Conservation (phyloP, 2,113 vertebrate genomes). For the Oenanthe melanoleuca region DNA sequence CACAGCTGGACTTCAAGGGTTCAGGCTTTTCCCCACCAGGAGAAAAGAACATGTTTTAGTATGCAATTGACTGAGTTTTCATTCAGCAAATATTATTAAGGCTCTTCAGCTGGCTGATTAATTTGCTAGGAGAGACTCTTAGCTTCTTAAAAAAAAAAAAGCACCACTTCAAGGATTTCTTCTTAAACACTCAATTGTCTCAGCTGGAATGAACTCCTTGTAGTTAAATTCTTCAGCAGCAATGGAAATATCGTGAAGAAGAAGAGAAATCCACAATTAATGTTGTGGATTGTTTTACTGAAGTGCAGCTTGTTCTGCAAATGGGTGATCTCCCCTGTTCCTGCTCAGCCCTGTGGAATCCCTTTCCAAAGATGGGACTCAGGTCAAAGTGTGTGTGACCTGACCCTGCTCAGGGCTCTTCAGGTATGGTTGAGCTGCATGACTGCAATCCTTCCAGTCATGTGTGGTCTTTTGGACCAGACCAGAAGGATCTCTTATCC, state of each 20-base stretch:
- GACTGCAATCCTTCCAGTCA: neutral
- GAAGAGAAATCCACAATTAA: neutral
- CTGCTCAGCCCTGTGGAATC: neutral
- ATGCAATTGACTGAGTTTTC: slow-evolving; percentile 45
- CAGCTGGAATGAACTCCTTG: neutral
- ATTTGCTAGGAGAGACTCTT: slow-evolving; percentile 53
- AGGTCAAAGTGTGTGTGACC: neutral
- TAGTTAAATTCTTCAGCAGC: neutral
- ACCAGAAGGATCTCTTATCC: neutral
- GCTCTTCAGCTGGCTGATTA: slow-evolving; percentile 48
- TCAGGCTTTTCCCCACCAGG: slow-evolving; percentile 6
- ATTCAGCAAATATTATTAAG: slow-evolving; percentile 50
- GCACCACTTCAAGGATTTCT: slow-evolving; percentile 17
- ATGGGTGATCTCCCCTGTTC: neutral
- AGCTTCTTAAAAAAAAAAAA: neutral
- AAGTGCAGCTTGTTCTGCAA: neutral
- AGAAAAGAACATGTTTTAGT: slow-evolving; percentile 25
- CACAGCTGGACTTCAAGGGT: neutral
- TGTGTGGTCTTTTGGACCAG: neutral
- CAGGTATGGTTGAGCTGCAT: neutral
- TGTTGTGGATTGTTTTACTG: neutral
- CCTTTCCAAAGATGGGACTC: neutral
- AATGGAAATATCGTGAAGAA: neutral
- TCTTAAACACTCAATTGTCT: slow-evolving; percentile 41
- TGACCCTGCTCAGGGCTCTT: neutral